Evolutionary conservation across 1,140 invertebrate genomes (phyloP).

Genomic region (Eriocheir sinensis): DNA sequence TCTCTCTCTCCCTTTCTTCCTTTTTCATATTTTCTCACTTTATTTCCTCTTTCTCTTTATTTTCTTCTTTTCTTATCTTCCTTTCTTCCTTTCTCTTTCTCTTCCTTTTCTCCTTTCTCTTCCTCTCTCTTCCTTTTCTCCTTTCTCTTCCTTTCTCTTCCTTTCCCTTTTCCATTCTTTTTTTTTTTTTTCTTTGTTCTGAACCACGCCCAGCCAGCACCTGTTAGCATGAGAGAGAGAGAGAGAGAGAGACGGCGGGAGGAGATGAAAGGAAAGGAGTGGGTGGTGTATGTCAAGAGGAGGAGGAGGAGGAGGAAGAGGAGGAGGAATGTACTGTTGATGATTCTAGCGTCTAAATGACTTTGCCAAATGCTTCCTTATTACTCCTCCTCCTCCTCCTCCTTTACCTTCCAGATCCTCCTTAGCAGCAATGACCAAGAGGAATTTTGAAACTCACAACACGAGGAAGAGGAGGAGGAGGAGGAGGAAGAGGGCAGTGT

Average conservation of each 20-base stretch:
- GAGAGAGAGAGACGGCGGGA: slow-evolving; percentile 27
- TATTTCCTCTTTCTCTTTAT: no score
- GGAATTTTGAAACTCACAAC: neutral
- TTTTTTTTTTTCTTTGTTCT: no score
- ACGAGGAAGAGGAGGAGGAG: slow-evolving; percentile 31
- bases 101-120: neutral
- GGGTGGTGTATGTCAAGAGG: no score
- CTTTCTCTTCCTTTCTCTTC: neutral
- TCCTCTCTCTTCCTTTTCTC: neutral
- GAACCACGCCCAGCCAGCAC: no score
- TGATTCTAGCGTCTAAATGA: no score
- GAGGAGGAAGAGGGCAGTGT: slow-evolving; percentile 34
- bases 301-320: no score
- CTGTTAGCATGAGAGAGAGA: slow-evolving; percentile 7
- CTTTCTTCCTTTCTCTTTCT: neutral
- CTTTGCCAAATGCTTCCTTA: no score
- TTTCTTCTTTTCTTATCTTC: neutral
- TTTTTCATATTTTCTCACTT: neutral
- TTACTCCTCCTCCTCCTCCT: neutral
- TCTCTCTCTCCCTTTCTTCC: neutral
- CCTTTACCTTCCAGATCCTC: neutral
- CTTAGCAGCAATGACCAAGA: neutral
- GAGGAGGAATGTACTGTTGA: no score
- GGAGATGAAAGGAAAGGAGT: no score
- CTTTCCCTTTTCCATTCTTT: no score